Evolutionary conservation across 2,113 vertebrate species (phyloP).

Genomic region (Spilogale gracilis): DNA sequence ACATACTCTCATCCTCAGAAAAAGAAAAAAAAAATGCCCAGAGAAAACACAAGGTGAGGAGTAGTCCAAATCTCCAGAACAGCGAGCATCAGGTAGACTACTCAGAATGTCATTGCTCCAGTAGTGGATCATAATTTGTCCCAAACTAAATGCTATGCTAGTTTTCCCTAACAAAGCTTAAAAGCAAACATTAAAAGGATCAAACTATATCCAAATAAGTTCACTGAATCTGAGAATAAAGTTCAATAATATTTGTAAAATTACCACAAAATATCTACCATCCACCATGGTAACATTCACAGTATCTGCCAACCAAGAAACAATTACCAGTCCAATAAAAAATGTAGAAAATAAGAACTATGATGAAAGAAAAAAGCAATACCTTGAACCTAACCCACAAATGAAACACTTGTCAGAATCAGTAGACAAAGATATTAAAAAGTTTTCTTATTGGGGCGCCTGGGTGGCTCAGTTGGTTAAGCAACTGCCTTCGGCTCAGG

Average conservation of each 20-base stretch:
- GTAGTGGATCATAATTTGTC: accelerated
- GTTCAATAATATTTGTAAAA: neutral
- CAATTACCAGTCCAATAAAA: neutral
- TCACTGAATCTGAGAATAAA: neutral
- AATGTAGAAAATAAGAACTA: neutral
- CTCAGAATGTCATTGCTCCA: accelerated
- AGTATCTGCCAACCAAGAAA: neutral
- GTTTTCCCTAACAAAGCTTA: neutral
- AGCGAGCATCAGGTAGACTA: neutral
- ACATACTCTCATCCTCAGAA: neutral
- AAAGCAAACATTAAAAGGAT: neutral
- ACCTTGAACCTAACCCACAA: neutral
- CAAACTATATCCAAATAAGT: neutral
- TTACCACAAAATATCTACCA: neutral
- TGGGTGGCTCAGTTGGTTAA: too few relatives aligned
- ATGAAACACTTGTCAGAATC: neutral
- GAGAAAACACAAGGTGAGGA: too few relatives aligned
- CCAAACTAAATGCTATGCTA: neutral
- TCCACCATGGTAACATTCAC: neutral
- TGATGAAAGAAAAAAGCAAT: neutral
- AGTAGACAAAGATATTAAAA: neutral
- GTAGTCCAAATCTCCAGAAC: neutral
- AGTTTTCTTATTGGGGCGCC: too few relatives aligned
- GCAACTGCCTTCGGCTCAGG: too few relatives aligned
- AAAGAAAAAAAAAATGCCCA: neutral